These are phyloP conservation scores for Montipora foliosa DNA, from an alignment of 64 coral and sea anemone species.

Conservation along the genomic window DNA sequence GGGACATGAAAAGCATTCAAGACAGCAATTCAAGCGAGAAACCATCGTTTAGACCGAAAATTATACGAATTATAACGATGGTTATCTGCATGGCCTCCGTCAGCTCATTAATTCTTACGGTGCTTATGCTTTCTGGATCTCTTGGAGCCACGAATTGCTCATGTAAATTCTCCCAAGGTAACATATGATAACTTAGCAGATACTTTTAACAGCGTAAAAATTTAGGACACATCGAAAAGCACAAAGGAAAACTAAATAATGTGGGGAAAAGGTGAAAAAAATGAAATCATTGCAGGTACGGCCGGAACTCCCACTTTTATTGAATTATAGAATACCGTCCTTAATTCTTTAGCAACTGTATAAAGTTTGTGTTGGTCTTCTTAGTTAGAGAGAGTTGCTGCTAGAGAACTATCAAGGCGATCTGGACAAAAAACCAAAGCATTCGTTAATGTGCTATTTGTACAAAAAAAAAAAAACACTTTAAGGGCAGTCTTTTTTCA, in stretches of 20 bases:
- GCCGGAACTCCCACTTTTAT: too few relatives aligned
- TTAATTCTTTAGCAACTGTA: too few relatives aligned
- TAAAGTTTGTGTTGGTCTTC: too few relatives aligned
- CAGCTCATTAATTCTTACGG: not conserved
- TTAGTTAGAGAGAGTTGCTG: too few relatives aligned
- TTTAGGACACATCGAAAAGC: not conserved
- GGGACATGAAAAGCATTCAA: not conserved
- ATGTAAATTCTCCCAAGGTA: constrained; percentile 4
- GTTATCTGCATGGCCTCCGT: not conserved
- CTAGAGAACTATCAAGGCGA: too few relatives aligned
- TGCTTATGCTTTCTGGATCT: constrained; percentile 9
- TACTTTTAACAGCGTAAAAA: not conserved
- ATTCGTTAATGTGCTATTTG: too few relatives aligned
- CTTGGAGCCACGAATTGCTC: not conserved
- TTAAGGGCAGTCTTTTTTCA: too few relatives aligned
- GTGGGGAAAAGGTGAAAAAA: too few relatives aligned
- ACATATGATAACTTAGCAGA: not conserved
- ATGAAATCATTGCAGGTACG: too few relatives aligned
- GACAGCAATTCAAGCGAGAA: not conserved
- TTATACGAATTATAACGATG: not conserved
- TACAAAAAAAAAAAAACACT: too few relatives aligned
- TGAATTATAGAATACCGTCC: too few relatives aligned
- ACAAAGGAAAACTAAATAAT: not conserved
- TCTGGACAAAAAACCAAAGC: too few relatives aligned
- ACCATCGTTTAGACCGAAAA: not conserved